Evolutionary conservation across 2,113 vertebrate genomes (phyloP), one percentile per base, ranked within the genome.

Genomic region (Zeus faber): DNA sequence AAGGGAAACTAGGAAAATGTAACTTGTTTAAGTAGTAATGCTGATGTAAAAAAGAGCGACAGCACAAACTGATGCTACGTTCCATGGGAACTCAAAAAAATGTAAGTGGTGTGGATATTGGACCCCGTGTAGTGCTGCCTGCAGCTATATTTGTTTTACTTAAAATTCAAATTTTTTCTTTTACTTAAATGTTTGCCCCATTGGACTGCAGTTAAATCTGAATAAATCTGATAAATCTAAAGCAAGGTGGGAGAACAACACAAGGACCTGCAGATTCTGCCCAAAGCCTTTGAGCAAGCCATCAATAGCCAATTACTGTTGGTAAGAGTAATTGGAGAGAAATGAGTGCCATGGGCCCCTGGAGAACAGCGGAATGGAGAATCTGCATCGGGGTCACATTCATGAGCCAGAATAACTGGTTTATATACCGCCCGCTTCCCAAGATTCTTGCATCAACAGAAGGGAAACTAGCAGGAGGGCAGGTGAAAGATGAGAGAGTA

Each of bases 281-380:
- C 49, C 21, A 0, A 52, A 67, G 49, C 44, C 39, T 43, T 14
- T n/a, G 23, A 63, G 45, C 17, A 37, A 58, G 18, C 49, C 46
- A 47, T 82, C 72, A 65, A 77, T 67, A 71, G 51, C 20, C 58
- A 70, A 79, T 84, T 80, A 76, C 54, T 44, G 65, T 24, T 65
- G 20, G 44, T 49, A n/a, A 72, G 49, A 70, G 67, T 60, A 70
- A 80, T 70, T 33, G 70, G 49, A 50, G 22, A 59, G 60, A 29
- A 60, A 67, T 72, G 37, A 43, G 25, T 58, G 21, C 49, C 45
- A 61, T 77, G 72, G 57, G 74, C 57, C 24, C 21, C 21, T 27
- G 57, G 44, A 67, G 13, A 6, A n/a, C 47, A 62, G 62, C 49
- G 16, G 56, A 21, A 13, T n/a, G 2, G 5, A 45, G 24, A 65